Conservation (phyloP, 2,888 invertebrate species). For the Pollenia labialis region DNA sequence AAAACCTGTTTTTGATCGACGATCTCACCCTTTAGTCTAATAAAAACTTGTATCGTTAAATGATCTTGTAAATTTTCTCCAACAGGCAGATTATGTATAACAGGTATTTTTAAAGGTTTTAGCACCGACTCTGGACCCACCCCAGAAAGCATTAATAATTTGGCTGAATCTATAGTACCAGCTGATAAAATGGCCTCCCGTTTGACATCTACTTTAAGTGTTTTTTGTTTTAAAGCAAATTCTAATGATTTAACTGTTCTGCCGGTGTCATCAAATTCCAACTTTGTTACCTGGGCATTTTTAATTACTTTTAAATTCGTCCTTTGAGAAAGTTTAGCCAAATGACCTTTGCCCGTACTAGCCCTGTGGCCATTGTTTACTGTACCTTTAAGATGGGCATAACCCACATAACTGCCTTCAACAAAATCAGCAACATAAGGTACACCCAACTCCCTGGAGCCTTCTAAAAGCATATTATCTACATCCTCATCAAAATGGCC, state of each 20-base stretch:
- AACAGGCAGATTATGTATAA: conserved; percentile 83
- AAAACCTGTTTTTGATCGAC: conserved; percentile 52
- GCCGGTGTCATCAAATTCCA: conserved; percentile 84
- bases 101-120: conserved; percentile 71
- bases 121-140: conserved; percentile 76
- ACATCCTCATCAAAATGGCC: conserved; percentile 76
- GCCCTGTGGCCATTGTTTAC: conserved; percentile 85
- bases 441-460: conserved; percentile 88
- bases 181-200: conserved; percentile 77
- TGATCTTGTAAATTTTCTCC: conserved; percentile 92
- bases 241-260: conserved; percentile 84
- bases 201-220: conserved; percentile 67
- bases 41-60: conserved; percentile 85
- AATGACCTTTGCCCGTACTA: conserved; percentile 85
- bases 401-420: conserved; percentile 82
- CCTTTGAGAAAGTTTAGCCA: conserved; percentile 84
- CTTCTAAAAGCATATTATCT: conserved; percentile 87
- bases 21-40: conserved; percentile 80
- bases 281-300: conserved; percentile 67
- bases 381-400: conserved; percentile 84
- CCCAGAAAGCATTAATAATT: conserved; percentile 78
- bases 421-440: conserved; percentile 87
- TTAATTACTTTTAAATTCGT: conserved; percentile 78
- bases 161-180: conserved; percentile 82
- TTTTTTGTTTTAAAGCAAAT: conserved; percentile 72